phyloP scores from a whole-genome alignment of 2,888 invertebrate genomes.

The Dendrolimus pini region DNA sequence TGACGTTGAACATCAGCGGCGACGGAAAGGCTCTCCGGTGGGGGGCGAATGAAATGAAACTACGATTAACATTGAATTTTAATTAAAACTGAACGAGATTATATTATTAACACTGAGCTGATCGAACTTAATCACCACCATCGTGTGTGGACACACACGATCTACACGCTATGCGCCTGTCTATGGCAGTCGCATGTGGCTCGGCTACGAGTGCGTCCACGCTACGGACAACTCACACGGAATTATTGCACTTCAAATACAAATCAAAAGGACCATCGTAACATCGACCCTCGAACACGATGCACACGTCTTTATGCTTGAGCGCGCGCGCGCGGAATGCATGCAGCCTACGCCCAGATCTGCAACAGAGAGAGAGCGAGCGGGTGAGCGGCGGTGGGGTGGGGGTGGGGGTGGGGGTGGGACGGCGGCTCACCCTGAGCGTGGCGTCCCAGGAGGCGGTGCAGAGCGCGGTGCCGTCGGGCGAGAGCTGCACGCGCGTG shows the following conservation, averaged over 20 bases:
- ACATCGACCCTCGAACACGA: too few species aligned
- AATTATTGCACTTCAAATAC: background rate
- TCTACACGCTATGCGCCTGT: too few species aligned
- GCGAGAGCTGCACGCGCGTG: conserved; percentile 93
- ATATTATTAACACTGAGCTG: background rate
- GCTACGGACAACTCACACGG: background rate
- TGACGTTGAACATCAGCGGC: too few species aligned
- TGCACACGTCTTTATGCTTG: too few species aligned
- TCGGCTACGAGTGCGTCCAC: background rate
- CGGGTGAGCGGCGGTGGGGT: conserved; percentile 3
- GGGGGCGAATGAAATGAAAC: background rate
- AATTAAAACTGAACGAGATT: background rate
- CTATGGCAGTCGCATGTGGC: too few species aligned
- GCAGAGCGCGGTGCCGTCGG: conserved; percentile 97
- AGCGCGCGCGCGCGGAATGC: background rate
- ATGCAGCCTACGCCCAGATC: conserved; percentile 35
- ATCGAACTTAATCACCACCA: background rate
- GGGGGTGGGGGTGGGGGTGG: conserved; percentile 78
- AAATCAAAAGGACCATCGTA: background rate
- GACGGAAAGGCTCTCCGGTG: too few species aligned
- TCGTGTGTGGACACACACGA: too few species aligned
- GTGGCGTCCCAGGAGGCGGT: conserved; percentile 95
- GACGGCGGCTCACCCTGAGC: conserved; percentile 80
- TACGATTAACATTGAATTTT: background rate
- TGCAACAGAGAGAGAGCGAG: conserved; percentile 18